Percentiles rank a stretch among this genome's conserved stretches.
Evolutionary conservation across 2,797 vertebrate genomes (phyloP).

Genomic region (Manis crassicaudata): DNA sequence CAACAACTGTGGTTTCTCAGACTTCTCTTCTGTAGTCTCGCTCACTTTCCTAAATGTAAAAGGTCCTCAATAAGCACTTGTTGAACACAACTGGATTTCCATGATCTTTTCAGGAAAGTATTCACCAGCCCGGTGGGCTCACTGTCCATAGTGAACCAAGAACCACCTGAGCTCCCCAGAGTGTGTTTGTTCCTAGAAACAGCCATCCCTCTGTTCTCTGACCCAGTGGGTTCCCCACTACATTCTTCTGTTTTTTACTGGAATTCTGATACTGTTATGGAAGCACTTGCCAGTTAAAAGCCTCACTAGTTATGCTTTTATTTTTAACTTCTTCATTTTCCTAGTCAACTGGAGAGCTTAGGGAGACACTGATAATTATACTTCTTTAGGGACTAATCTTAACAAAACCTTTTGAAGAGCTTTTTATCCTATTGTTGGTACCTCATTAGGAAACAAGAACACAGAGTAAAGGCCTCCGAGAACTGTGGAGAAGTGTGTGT

Average conservation of each 20-base stretch:
- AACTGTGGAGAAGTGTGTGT: fast-evolving
- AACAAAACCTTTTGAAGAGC: neutral
- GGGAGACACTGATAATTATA: neutral
- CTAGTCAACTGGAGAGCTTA: neutral
- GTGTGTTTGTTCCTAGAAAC: neutral
- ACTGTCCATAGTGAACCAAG: neutral
- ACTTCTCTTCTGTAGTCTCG: neutral
- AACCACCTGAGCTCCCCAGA: fast-evolving
- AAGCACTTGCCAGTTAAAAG: neutral
- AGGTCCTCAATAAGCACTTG: neutral
- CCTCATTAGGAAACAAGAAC: neutral
- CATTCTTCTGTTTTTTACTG: neutral
- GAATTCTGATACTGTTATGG: neutral
- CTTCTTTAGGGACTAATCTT: neutral
- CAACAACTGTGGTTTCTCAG: neutral
- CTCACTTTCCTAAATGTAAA: neutral
- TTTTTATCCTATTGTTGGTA: neutral
- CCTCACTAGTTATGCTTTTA: neutral
- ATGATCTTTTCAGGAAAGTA: fast-evolving
- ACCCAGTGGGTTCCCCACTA: fast-evolving
- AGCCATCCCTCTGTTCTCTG: neutral
- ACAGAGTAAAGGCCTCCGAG: neutral
- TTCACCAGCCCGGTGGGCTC: neutral
- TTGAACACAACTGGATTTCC: neutral
- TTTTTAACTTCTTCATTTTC: neutral